Evolutionary conservation across 2,888 invertebrate species (phyloP), one percentile per base, ranked within the genome.

Genomic region (Thyatira batis): DNA sequence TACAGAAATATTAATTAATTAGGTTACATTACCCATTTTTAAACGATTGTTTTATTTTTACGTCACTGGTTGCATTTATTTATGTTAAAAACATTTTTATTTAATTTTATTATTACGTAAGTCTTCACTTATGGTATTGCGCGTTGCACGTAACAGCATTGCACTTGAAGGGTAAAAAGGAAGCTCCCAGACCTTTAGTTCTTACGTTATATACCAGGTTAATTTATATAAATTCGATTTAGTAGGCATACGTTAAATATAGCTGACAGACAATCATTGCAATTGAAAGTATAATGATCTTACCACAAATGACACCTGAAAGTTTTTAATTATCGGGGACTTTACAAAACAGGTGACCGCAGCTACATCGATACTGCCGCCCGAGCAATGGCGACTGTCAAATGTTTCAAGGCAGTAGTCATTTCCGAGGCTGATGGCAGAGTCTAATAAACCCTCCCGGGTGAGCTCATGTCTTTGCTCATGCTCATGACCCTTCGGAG

Each of bases 401-500:
- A 91, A 87, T 20, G 80, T 66, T 58, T 92, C 92, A n/a, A 92
- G 52, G 60, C 92, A 92, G 64, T 90, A 92, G 33, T 78, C 76
- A 4, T 77, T 60, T n/a, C 82, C 76, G 11, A 67, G 52, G 10
- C 69, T 70, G 2, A 72, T 50, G 1, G 68, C 57, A 0, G 75
- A 80, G 20, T 76, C 68, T 54, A 89, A 57, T 17, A 60, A 61
- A 0, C 84, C 86, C 6, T 82, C 70, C 11, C 55, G 54, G 9
- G 78, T 82, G 49, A 91, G 64, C 39, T 73, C 63, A 54, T 88
- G 86, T 5, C 65, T 39, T 1, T 39, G 39, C 39, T 39, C 39
- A 39, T 17, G 17, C 39, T 17, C 17, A n/a, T 39, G 61, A 52
- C 89, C 87, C 11, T 55, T 52, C 0, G 61, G 56, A n/a, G 65